Conservation (phyloP, 2,888 invertebrate genomes). For the Choreutis nemorana region DNA sequence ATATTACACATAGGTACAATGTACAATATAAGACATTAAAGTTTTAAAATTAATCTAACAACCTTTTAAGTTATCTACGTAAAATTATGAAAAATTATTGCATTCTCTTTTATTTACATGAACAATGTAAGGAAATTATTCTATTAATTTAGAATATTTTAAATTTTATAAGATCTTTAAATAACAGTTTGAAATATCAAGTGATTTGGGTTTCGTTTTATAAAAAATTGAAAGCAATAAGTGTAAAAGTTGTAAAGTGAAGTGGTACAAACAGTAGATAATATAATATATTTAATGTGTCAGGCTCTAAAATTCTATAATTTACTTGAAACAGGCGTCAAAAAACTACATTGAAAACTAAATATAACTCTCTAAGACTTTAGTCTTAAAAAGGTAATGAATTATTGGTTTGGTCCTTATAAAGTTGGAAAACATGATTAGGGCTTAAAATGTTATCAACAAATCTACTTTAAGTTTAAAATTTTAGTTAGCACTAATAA, state of each 20-base stretch:
- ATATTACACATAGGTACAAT: slow-evolving; percentile 58
- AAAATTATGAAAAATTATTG: slow-evolving; percentile 60
- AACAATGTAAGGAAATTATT: slow-evolving; percentile 14
- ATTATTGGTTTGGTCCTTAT: not conserved
- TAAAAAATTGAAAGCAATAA: slow-evolving; percentile 32
- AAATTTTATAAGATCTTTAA: slow-evolving; percentile 17
- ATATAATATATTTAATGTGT: slow-evolving; percentile 25
- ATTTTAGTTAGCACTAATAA: too few relatives aligned
- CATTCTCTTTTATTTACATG: slow-evolving; percentile 47
- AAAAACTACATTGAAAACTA: slow-evolving; percentile 26
- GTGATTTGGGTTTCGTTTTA: slow-evolving; percentile 17
- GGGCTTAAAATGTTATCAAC: too few relatives aligned
- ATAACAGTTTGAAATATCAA: slow-evolving; percentile 22
- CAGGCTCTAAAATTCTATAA: slow-evolving; percentile 33
- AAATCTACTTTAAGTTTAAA: too few relatives aligned
- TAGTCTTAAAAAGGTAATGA: slow-evolving; percentile 2
- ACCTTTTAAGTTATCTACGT: slow-evolving; percentile 37
- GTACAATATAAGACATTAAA: slow-evolving; percentile 40
- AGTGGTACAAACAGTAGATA: slow-evolving; percentile 39
- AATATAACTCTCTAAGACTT: not conserved
- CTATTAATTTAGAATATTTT: slow-evolving; percentile 21
- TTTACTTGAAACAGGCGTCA: slow-evolving; percentile 34
- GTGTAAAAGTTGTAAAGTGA: slow-evolving; percentile 36
- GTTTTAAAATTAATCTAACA: slow-evolving; percentile 40
- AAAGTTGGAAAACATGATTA: too few relatives aligned